Base-by-base conservation (phyloP, 2,888 invertebrate species). In the Eupithecia centaureata region DNA sequence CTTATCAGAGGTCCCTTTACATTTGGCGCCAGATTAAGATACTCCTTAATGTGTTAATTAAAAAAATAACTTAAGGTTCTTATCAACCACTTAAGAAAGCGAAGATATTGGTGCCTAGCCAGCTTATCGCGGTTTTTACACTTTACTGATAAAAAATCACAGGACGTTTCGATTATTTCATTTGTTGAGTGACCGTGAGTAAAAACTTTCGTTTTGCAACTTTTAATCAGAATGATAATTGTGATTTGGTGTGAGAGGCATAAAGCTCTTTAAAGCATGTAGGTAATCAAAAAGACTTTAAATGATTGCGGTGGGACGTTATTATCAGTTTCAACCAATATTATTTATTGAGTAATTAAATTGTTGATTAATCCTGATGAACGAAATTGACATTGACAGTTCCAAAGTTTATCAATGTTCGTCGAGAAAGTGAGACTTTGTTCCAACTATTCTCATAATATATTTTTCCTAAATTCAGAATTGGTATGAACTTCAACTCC, bases 1-100 rank as follows among this genome's bases (percentile, higher is more conserved):
- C 81, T 90, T 92, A 92, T 92, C 92, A 88, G 85, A 82, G 85
- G 66, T 84, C 90, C 87, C 88, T 89, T 88, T 86, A 86, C 87
- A 87, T 88, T 88, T 90, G 92, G 92, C 92, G 92, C 92, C 83
- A 91, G 92, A 92, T 92, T 92, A 92, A 92, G 89, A 89, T 91
- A 91, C 85, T 91, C 80, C 84, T 86, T 88, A 91, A 90, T 88
- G 92, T 92, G 91, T 92, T 92, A 92, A 92, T 92, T 92, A 87
- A 91, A 91, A 91, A 91, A 90, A 85, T 80, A 82, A 87, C 85
- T 85, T 86, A 84, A 84, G 76, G 80, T 84, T 32, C 78, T 90
- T 91, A 92, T 92, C 92, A 77, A 82, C 86, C 91, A 90, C 90
- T 92, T 91, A 90, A 88, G 86, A 76, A 79, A 85, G 87, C 79